Conservation (phyloP, 2,797 vertebrate genomes). For the Rhabdomys pumilio region DNA sequence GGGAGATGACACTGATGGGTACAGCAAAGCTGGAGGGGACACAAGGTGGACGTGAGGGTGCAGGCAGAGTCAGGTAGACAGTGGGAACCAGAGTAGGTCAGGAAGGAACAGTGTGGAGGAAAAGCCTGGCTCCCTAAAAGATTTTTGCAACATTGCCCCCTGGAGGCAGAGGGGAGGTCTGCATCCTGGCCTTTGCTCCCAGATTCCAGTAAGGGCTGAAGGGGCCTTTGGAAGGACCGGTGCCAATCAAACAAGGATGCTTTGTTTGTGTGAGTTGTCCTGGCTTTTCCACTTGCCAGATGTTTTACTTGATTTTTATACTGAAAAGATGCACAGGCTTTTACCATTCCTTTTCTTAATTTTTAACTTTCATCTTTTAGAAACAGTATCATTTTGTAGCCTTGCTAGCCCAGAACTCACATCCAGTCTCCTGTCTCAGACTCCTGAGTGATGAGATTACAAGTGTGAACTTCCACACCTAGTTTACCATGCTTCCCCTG, state of each 20-base stretch:
- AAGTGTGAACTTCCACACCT: neutral
- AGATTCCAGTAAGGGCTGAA: neutral
- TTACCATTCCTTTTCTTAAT: neutral
- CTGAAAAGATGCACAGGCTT: neutral
- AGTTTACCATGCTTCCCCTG: neutral
- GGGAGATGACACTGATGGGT: neutral
- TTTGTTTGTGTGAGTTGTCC: neutral
- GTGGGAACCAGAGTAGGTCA: neutral
- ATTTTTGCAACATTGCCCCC: slow-evolving; percentile 77
- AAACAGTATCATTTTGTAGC: neutral
- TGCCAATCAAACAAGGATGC: neutral
- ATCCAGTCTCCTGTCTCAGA: neutral
- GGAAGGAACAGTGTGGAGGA: neutral
- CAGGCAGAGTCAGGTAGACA: accelerated
- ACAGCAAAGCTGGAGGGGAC: neutral
- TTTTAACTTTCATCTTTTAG: neutral
- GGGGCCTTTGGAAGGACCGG: neutral
- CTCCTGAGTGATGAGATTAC: neutral
- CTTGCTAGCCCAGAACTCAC: neutral
- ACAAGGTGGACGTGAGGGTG: no score
- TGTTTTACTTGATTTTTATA: neutral
- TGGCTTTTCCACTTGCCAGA: neutral
- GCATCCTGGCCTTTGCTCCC: neutral
- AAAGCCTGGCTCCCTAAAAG: neutral
- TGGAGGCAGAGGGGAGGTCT: slow-evolving; percentile 52